Base-by-base conservation (phyloP, 2,888 invertebrate species). In the Pantelozetes paolii region DNA sequence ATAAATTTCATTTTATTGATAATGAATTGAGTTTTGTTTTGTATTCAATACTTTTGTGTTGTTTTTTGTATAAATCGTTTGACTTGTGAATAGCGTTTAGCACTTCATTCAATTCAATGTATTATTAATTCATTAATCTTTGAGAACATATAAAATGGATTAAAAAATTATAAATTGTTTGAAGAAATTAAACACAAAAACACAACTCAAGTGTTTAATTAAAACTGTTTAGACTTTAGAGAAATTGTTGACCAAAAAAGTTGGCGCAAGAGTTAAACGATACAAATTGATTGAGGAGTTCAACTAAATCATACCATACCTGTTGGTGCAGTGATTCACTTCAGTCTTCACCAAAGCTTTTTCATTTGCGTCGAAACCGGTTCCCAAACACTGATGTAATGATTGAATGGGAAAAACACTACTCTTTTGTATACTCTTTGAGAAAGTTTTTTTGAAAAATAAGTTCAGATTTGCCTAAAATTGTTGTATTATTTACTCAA, bases 261-360 rank as follows among this genome's bases (percentile, higher is more conserved):
- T 67, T 67, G 36, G 32, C 6, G 20, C 18, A 67, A 23, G 28
- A 67, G 67, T 36, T 62, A 32, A 32, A 30, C 36, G 62, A 67
- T 67, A 67, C 36, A 36, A 42, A 67, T 67, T 67, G 67, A 62
- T 62, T 62, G 62, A 62, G 11, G 11, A 62, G 67, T 23, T 40
- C 13, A 67, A 40, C 40, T 23, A 40, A 42, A 23, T 2, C 67
- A 67, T 36, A 40, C 36, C 20, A 40, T 40, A 40, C 32, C n/a
- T 67, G 40, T 30, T 30, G 59, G 20, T n/a, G 54, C 11, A 28
- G 11, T 20, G 28, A 57, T 30, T 59, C 18, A 32, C 30, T 45
- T 13, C 11, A 57, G 1, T 59, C 59, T 32, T 28, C 30, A 30
- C 23, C 5, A 5, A 26, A 3, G 36, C 13, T 13, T 59, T 3